These are phyloP conservation scores for Aphidius gifuensis DNA, from an alignment of 1,140 invertebrate species.

Conservation along the genomic window DNA sequence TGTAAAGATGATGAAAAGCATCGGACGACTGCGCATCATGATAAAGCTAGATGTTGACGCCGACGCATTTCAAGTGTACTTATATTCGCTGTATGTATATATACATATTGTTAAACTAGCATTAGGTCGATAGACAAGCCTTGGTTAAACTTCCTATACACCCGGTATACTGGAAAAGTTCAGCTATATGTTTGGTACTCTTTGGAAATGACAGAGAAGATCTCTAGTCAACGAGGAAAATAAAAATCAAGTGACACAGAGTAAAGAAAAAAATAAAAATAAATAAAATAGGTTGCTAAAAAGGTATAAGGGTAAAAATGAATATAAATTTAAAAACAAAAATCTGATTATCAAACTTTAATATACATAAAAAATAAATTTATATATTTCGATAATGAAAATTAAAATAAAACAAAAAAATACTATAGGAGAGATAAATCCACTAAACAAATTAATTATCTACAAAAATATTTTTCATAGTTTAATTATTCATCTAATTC, in stretches of 20 bases:
- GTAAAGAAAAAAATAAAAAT: not conserved
- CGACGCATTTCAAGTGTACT: constrained; percentile 32
- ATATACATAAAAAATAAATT: not conserved
- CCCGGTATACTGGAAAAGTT: too few species aligned
- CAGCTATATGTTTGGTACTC: too few species aligned
- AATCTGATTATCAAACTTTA: too few species aligned
- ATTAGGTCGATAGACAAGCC: constrained; percentile 49
- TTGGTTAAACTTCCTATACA: constrained; percentile 42
- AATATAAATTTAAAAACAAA: too few species aligned
- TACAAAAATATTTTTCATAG: too few species aligned
- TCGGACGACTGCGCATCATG: not conserved
- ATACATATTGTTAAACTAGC: constrained; percentile 5
- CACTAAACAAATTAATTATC: too few species aligned
- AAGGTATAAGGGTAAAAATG: too few species aligned
- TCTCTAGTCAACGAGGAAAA: constrained; percentile 16
- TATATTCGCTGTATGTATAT: constrained; percentile 28
- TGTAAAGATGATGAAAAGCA: constrained; percentile 8
- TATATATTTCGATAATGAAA: not conserved
- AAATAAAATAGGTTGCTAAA: too few species aligned
- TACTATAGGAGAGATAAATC: too few species aligned
- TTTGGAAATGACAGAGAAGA: constrained; percentile 32
- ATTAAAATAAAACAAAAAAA: too few species aligned
- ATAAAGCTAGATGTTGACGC: constrained; percentile 42
- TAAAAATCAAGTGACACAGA: not conserved
- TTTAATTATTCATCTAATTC: too few species aligned